Conservation (phyloP, 30 jellyfish, hydroid and myxozoan genomes). For the Aurelia sp. region DNA sequence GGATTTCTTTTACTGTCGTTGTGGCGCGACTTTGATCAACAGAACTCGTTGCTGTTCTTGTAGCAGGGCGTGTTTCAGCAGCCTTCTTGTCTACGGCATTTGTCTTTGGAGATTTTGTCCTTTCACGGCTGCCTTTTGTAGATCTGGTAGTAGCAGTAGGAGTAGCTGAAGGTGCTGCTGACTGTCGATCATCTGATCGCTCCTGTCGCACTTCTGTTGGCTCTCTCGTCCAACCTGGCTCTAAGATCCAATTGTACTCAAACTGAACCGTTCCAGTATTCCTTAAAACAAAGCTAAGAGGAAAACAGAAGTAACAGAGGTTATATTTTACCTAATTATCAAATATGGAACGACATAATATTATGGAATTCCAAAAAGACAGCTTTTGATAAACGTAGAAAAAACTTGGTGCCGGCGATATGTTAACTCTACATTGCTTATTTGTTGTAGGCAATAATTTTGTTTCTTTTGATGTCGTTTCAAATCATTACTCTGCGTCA, state of each 20-base stretch:
- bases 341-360: no score
- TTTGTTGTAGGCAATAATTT: no score
- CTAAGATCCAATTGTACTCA: conserved; percentile 72
- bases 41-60: conserved; percentile 23
- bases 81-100: conserved; percentile 18
- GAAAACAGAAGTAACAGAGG: background rate
- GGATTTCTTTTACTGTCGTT: conserved; percentile 8
- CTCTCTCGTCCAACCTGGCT: conserved; percentile 72
- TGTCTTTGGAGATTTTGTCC: conserved; percentile 28
- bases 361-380: no score
- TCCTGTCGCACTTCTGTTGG: conserved; percentile 43
- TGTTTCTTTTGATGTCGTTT: no score
- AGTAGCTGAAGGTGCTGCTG: conserved; percentile 7
- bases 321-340: background rate
- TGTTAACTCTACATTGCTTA: no score
- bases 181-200: conserved; percentile 21
- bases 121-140: conserved; percentile 67
- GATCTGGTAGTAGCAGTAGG: conserved; percentile 30
- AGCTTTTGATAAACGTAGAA: no score
- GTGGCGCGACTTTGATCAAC: conserved; percentile 23
- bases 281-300: conserved; percentile 66
- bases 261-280: conserved; percentile 80
- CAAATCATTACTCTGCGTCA: no score
- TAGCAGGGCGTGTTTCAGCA: conserved; percentile 37
- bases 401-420: no score